Base-by-base conservation (phyloP, 2,888 invertebrate species). In the Argyresthia goedartella region DNA sequence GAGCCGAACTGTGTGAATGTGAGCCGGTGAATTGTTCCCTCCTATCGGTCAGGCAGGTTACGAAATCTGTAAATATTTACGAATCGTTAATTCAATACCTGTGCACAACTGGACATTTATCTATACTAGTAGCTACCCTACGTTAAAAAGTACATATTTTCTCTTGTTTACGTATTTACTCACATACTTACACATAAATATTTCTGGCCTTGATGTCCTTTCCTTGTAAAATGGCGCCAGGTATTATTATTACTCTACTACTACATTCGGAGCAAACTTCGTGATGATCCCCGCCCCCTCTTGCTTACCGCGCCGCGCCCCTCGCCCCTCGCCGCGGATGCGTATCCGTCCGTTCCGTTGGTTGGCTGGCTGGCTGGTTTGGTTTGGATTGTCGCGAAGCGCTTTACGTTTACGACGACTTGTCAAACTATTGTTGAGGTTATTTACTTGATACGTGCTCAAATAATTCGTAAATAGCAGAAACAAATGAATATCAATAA, bases 171-270 rank as follows among this genome's bases (percentile, higher is more conserved):
- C 14, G n/a, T 44, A 44, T 8, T 4, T 25, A 25, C 3, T n/a
- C n/a, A 6, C 6, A 25, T 25, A 25, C 25, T 25, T n/a, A n/a
- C 15, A 44, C 44, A 44, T 44, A 15, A 46, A 78, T 75, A 65
- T 71, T 78, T 73, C 74, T 73, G 76, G 80, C 81, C 81, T 81
- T 81, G 81, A 47, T 78, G 81, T 82, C 84, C 81, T 84, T 82
- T 82, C 84, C 81, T 84, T 82, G 81, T 84, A 82, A 84, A 84
- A 82, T 84, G 84, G 85, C 84, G 84, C 82, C 81, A 78, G 75
- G 73, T 72, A 73, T 76, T 79, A 78, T 82, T 81, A 79, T 82
- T 82, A 51, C 41, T 41, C 36, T 43, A 35, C 8, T 50, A 84
- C 80, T 82, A 79, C 81, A 78, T 78, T 80, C 80, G 81, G 75